Evolutionary conservation across 2,888 invertebrate species (phyloP).

Genomic region (Epinotia ramella): DNA sequence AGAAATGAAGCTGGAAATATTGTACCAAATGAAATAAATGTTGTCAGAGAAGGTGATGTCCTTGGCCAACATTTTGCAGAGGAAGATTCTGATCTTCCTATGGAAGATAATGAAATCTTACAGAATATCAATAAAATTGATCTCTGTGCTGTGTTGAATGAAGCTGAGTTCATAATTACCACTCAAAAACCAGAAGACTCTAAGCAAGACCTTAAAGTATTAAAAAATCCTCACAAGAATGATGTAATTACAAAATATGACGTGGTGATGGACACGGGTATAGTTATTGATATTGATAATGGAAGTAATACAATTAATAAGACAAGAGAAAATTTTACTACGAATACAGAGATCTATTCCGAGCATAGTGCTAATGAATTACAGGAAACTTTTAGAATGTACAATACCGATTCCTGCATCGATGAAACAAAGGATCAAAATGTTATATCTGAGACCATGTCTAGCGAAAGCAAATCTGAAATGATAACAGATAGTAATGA

Average conservation of each 20-base stretch:
- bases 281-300: neutral
- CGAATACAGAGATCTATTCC: neutral
- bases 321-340: neutral
- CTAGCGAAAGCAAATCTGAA: constrained; percentile 1
- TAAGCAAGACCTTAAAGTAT: neutral
- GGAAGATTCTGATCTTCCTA: neutral
- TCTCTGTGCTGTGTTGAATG: neutral
- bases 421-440: neutral
- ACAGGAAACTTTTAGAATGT: neutral
- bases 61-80: constrained; percentile 8
- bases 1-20: neutral
- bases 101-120: neutral
- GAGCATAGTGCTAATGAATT: neutral
- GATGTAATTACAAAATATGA: neutral
- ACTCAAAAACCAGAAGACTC: constrained; percentile 1
- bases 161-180: constrained; percentile 4
- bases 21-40: neutral
- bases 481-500: neutral
- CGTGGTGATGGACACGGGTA: neutral
- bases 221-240: neutral
- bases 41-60: neutral
- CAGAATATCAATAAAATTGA: constrained; percentile 3
- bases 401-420: neutral
- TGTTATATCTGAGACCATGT: neutral
- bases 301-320: neutral